phyloP scores from a whole-genome alignment of 2,797 vertebrate species.

The Borostomias antarcticus region DNA sequence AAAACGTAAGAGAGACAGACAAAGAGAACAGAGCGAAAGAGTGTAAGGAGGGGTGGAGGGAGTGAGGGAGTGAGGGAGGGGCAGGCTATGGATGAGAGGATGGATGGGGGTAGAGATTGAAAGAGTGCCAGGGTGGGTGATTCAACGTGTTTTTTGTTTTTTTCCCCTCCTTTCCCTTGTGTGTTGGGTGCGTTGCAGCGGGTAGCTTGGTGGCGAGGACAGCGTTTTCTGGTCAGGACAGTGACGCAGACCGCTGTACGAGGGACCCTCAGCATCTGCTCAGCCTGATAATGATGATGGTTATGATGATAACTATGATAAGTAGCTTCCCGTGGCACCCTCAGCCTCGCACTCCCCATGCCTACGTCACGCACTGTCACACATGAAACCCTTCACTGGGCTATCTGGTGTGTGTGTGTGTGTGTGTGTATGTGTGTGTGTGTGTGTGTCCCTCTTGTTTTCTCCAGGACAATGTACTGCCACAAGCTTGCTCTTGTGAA shows the following conservation, averaged over 20 bases:
- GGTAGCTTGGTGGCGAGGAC: too few relatives aligned
- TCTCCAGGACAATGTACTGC: too few relatives aligned
- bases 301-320: constrained; percentile 5
- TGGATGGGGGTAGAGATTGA: background rate
- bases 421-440: background rate
- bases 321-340: background rate
- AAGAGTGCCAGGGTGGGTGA: background rate
- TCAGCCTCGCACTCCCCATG: background rate
- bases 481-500: too few relatives aligned
- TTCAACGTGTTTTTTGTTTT: background rate
- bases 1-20: background rate
- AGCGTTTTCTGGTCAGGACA: background rate
- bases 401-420: background rate
- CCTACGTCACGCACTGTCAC: background rate
- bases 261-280: constrained; percentile 1
- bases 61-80: background rate
- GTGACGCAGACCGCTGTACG: constrained; percentile 2
- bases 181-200: background rate
- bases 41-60: background rate
- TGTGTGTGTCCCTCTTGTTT: background rate
- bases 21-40: background rate
- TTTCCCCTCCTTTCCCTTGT: background rate
- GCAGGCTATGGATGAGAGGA: background rate
- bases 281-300: constrained; percentile 1
- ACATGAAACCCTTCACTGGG: background rate